phyloP scores from a whole-genome alignment of 1,140 invertebrate genomes.

The Apocrypta bakeri region DNA sequence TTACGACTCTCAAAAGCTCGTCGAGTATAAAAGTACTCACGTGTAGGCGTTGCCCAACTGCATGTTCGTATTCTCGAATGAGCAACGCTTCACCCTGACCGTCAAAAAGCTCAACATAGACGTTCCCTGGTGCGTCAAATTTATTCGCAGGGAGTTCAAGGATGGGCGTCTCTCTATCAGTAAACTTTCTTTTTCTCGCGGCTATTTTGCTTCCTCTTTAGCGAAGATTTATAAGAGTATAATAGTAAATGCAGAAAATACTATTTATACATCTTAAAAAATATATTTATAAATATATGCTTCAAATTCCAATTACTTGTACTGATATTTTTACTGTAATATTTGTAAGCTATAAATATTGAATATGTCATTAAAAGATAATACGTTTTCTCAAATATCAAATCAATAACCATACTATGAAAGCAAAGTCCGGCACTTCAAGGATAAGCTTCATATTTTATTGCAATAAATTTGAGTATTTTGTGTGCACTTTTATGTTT shows the following conservation, averaged over 20 bases:
- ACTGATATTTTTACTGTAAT: too few relatives aligned
- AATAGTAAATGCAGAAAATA: too few relatives aligned
- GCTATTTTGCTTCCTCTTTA: too few relatives aligned
- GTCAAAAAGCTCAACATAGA: constrained; percentile 98
- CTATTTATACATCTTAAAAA: too few relatives aligned
- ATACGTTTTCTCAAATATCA: too few relatives aligned
- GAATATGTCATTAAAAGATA: background rate
- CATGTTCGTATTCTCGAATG: constrained; percentile 99
- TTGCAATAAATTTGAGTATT: constrained; percentile 9
- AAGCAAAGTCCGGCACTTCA: too few relatives aligned
- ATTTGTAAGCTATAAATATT: too few relatives aligned
- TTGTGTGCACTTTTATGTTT: background rate
- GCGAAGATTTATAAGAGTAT: too few relatives aligned
- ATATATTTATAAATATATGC: too few relatives aligned
- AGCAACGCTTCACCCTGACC: constrained; percentile 96
- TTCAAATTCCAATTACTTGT: too few relatives aligned
- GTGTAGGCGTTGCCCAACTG: constrained; percentile 96
- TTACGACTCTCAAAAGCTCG: constrained; percentile 97
- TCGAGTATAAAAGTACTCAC: constrained; percentile 99
- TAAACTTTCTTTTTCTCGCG: background rate
- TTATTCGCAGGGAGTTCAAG: constrained; percentile 86
- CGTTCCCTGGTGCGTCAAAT: constrained; percentile 94
- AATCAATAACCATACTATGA: too few relatives aligned
- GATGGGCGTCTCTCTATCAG: background rate
- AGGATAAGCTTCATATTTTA: background rate